A percentile compares a stretch with the other conserved stretches of the same genome.
phyloP scores from a whole-genome alignment of 1,140 invertebrate genomes.

The Brachionus sp. region DNA sequence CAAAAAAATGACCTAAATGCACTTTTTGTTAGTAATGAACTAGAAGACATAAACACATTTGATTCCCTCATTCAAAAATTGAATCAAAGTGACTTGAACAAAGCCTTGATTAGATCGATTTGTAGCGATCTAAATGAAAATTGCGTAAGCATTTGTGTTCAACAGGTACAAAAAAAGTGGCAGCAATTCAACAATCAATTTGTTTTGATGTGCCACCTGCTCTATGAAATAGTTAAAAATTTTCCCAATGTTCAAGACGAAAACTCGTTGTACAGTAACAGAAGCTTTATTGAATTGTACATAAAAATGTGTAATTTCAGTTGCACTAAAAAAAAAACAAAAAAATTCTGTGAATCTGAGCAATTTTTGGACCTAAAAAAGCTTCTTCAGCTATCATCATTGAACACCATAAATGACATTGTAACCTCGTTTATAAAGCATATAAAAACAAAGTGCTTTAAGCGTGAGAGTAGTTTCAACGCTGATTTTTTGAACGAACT shows the following conservation, averaged over 20 bases:
- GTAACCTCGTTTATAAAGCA: not conserved
- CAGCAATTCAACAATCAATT: conserved; percentile 39
- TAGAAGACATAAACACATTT: conserved; percentile 1
- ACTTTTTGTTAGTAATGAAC: not conserved
- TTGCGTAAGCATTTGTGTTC: not conserved
- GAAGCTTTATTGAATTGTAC: conserved; percentile 16
- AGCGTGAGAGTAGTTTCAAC: not conserved
- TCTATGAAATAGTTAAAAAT: conserved; percentile 38
- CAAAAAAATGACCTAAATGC: conserved; percentile 29
- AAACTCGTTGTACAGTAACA: conserved; percentile 13
- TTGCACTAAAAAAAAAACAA: conserved; percentile 4
- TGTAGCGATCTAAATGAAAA: conserved; percentile 21
- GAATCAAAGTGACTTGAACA: conserved; percentile 19
- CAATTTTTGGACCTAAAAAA: conserved; percentile 25
- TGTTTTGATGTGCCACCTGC: not conserved
- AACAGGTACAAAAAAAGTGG: conserved; percentile 44
- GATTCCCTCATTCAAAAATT: not conserved
- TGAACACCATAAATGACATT: conserved; percentile 20
- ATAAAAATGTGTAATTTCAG: conserved; percentile 20
- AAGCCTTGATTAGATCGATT: not conserved
- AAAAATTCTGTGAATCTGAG: not conserved
- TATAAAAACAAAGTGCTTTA: not conserved
- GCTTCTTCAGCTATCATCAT: conserved; percentile 36
- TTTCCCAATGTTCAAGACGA: conserved; percentile 28
- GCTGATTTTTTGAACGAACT: not conserved